Evolutionary conservation across 1,140 invertebrate species (phyloP).

Genomic region (Hyles euphorbiae): DNA sequence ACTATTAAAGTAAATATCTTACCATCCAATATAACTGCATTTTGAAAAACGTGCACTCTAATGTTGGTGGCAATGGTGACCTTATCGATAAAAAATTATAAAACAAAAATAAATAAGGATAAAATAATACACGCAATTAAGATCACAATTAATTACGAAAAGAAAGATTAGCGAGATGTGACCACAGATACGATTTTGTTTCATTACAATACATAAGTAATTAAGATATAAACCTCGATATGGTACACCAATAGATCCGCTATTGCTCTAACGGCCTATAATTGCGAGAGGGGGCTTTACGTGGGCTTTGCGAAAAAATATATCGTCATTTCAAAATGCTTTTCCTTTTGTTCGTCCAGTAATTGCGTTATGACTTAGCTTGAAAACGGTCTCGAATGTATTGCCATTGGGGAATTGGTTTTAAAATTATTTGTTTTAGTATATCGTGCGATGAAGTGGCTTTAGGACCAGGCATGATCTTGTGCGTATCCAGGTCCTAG

Average conservation of each 20-base stretch:
- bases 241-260: conserved; percentile 29
- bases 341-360: conserved; percentile 20
- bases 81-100: too few species aligned
- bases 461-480: too few species aligned
- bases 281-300: conserved; percentile 37
- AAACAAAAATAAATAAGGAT: too few species aligned
- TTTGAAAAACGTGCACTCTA: too few species aligned
- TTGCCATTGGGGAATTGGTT: too few species aligned
- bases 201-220: conserved; percentile 34
- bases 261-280: conserved; percentile 40
- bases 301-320: conserved; percentile 38
- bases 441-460: too few species aligned
- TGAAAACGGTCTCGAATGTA: too few species aligned
- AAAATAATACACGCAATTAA: background rate
- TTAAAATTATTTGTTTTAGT: too few species aligned
- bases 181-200: conserved; percentile 18
- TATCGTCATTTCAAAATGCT: conserved; percentile 36
- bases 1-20: too few species aligned
- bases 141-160: background rate
- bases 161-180: conserved; percentile 19
- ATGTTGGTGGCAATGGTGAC: too few species aligned
- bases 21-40: too few species aligned
- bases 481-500: too few species aligned
- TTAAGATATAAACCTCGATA: conserved; percentile 41
- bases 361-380: conserved; percentile 1